These are phyloP conservation scores for Daubentonia madagascariensis DNA, from an alignment of 2,113 vertebrate species.

Conservation along the genomic window DNA sequence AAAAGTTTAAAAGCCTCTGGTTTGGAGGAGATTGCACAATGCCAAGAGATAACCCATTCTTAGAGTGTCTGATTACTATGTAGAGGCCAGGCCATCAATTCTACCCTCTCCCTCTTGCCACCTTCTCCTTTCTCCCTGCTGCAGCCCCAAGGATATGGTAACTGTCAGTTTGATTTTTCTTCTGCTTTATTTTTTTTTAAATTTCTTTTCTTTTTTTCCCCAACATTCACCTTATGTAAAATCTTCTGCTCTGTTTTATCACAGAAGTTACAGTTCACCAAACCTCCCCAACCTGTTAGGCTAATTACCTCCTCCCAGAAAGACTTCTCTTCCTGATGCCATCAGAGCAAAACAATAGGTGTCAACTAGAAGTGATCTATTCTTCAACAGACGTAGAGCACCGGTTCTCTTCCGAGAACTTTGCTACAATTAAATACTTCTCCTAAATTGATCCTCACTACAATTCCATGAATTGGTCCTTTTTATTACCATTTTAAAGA, in stretches of 20 bases:
- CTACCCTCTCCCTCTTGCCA: background rate
- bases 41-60: background rate
- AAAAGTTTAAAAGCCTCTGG: background rate
- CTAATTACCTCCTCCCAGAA: background rate
- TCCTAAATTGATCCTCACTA: background rate
- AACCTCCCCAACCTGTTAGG: background rate
- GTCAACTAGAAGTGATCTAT: background rate
- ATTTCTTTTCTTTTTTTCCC: too few relatives aligned
- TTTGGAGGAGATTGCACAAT: background rate
- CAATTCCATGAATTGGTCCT: background rate
- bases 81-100: background rate
- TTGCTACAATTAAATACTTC: background rate
- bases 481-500: background rate
- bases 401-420: background rate
- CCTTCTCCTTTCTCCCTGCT: background rate
- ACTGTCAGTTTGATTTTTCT: background rate
- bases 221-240: too few relatives aligned
- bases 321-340: background rate
- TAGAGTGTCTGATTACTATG: background rate
- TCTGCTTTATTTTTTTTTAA: background rate
- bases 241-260: background rate
- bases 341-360: background rate
- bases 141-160: background rate
- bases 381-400: background rate
- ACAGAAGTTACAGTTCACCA: background rate